Conservation (phyloP, 2,113 vertebrate genomes). For the Platysternon megacephalum region DNA sequence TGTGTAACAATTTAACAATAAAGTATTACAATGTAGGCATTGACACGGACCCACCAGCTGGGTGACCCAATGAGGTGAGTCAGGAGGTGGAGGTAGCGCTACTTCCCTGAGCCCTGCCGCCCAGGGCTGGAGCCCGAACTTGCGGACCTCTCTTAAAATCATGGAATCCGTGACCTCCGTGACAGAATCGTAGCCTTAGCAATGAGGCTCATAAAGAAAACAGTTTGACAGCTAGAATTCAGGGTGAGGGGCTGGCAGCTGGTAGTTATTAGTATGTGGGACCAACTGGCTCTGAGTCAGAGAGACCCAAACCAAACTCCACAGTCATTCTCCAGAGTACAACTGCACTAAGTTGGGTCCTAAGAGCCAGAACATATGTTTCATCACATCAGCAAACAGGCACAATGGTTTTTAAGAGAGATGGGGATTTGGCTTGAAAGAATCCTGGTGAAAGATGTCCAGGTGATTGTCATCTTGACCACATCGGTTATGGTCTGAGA, state of each 20-base stretch:
- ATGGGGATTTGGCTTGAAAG: not conserved
- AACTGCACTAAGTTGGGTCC: not conserved
- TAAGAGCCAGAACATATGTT: not conserved
- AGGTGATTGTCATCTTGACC: not conserved
- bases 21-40: not conserved
- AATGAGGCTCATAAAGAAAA: not conserved
- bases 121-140: not conserved
- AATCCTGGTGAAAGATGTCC: accelerated
- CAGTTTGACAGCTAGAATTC: not conserved
- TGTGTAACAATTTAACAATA: not conserved
- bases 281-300: not conserved
- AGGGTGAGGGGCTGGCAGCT: not conserved
- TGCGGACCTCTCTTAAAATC: not conserved
- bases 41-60: not conserved
- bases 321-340: not conserved
- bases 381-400: not conserved
- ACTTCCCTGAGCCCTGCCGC: not conserved
- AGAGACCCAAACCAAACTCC: not conserved
- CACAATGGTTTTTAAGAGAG: not conserved
- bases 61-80: not conserved
- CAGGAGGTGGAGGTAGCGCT: not conserved
- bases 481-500: not conserved
- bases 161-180: not conserved
- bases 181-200: not conserved
- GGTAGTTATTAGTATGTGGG: not conserved